A percentile compares a stretch with the other conserved stretches of the same genome.
Evolutionary conservation across 23 tunicate species (phyloP).

Genomic region (Clavelina lepadiformis): DNA sequence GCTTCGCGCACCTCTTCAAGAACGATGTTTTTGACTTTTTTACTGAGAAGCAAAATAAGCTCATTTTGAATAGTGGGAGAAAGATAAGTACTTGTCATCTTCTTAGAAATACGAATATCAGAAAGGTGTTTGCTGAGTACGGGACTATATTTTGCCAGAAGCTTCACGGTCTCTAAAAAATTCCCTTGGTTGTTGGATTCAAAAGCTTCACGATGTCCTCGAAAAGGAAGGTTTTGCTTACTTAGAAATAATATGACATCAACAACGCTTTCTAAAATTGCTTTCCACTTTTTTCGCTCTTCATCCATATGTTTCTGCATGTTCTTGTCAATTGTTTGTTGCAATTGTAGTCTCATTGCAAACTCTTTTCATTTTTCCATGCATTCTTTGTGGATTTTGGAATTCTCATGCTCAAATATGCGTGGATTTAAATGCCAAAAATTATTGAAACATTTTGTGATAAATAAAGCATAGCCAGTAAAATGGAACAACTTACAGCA

Average conservation of each 20-base stretch:
- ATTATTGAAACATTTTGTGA: conserved; percentile 35
- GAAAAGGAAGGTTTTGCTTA: conserved; percentile 18
- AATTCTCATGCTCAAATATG: conserved; percentile 25
- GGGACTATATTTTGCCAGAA: conserved; percentile 31
- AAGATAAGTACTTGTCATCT: conserved; percentile 26
- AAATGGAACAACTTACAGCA: conserved; percentile 25
- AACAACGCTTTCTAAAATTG: conserved; percentile 33
- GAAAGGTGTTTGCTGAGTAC: conserved; percentile 27
- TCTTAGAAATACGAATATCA: conserved; percentile 23
- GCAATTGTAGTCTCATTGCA: conserved; percentile 37
- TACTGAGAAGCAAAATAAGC: conserved; percentile 27
- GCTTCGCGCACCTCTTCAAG: conserved; percentile 19
- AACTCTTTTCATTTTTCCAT: conserved; percentile 31
- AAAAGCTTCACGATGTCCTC: conserved; percentile 20
- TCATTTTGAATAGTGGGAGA: conserved; percentile 27
- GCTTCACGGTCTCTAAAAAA: conserved; percentile 35
- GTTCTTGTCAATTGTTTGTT: conserved; percentile 31
- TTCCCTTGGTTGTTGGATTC: conserved; percentile 32
- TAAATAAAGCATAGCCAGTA: conserved; percentile 22
- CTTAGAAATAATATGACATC: conserved; percentile 24
- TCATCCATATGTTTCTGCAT: conserved; percentile 27
- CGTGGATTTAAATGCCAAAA: conserved; percentile 32
- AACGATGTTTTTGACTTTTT: conserved; percentile 23
- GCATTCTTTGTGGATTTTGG: conserved; percentile 29
- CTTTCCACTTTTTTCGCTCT: conserved; percentile 40